These are phyloP conservation scores for Polyploca ridens DNA, from an alignment of 2,888 invertebrate genomes.

Conservation along the genomic window DNA sequence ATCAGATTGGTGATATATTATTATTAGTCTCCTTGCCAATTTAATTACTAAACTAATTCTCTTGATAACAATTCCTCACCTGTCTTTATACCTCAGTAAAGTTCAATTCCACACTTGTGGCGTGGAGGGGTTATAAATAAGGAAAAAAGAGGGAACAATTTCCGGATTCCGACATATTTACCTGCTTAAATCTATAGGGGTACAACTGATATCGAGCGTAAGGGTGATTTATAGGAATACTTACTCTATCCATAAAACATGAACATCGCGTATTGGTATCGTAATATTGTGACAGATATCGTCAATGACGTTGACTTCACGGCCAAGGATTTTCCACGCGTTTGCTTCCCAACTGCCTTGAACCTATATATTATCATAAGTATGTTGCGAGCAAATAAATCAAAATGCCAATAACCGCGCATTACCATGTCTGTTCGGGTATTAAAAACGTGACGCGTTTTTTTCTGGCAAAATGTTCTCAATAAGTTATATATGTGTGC, in stretches of 20 bases:
- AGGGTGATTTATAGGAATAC: constrained; percentile 22
- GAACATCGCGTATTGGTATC: constrained; percentile 15
- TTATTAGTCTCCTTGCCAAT: too few species aligned
- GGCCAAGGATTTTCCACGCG: constrained; percentile 1
- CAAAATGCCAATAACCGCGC: constrained; percentile 55
- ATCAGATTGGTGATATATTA: too few species aligned
- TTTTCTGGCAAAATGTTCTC: constrained; percentile 23
- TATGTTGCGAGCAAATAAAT: constrained; percentile 57
- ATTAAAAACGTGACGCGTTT: constrained; percentile 68
- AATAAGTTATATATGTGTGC: constrained; percentile 13
- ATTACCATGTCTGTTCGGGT: constrained; percentile 50
- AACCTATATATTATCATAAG: constrained; percentile 37
- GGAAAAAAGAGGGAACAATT: constrained; percentile 7
- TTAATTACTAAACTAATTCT: too few species aligned
- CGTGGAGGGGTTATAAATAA: background rate
- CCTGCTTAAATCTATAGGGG: constrained; percentile 12
- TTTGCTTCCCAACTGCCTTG: constrained; percentile 14
- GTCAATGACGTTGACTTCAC: constrained; percentile 3
- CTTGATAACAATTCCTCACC: too few species aligned
- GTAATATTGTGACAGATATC: constrained; percentile 3
- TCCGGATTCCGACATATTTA: constrained; percentile 18
- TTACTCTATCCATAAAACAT: constrained; percentile 24
- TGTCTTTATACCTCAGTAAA: background rate
- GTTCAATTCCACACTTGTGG: background rate
- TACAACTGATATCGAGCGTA: constrained; percentile 17